Base-by-base conservation (phyloP, 2,888 invertebrate species). In the Rutpela maculata region DNA sequence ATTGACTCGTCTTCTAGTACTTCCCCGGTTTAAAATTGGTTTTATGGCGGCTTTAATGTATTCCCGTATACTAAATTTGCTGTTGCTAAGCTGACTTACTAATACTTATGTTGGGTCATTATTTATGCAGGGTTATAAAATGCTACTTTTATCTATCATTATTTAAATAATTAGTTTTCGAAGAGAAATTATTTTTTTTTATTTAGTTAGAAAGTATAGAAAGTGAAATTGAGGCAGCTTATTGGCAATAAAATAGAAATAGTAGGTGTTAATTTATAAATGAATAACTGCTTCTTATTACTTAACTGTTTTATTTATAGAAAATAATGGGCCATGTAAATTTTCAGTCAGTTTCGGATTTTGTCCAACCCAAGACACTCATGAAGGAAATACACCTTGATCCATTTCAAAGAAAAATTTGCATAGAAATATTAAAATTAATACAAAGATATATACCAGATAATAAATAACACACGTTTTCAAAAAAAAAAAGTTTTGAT, bases 11-110 rank as follows among this genome's bases (percentile, higher is more conserved):
- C 50, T 43, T 18, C 19, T 22, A 11, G 69, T 57, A 69, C 18
- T 55, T 69, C 69, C 69, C 57, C 50, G 19, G n/a, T 35, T 69
- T 43, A 43, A 35, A 43, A 65, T 65, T 50, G 50, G 50, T 50
- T 50, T 50, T 50, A 50, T 50, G 50, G 50, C n/a, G 50, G 50
- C 50, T 50, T 6, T 50, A 50, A 50, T 50, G 50, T 50, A 50
- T 50, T 50, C 50, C n/a, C n/a, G n/a, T 50, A n/a, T 2, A n/a
- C 50, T 50, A 50, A 50, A 50, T 50, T n/a, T n/a, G n/a, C n/a
- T n/a, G 50, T 50, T 50, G 50, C 50, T 50, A 50, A 50, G 50
- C 50, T 15, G n/a, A n/a, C n/a, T n/a, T n/a, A n/a, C n/a, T n/a
- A n/a, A 17, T 5, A 50, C 5, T 43, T 50, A 50, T 12, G 6